Evolutionary conservation across 2,113 vertebrate species (phyloP), one percentile per base, ranked within the genome.

Genomic region (Cranoglanis bouderius): DNA sequence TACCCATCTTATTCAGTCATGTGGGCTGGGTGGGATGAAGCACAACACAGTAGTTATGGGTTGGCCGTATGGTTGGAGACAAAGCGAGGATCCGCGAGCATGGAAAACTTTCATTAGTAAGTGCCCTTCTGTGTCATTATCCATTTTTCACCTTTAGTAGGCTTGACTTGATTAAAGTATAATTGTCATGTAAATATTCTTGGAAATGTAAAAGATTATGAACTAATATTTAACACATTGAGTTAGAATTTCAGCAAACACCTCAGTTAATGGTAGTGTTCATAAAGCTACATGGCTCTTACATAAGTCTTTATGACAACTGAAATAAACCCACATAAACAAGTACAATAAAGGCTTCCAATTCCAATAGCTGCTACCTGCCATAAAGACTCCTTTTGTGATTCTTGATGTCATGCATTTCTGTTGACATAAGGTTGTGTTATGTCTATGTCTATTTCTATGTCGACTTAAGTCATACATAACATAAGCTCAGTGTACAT

Each of bases 41-140:
- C 98, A 99, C 88, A 99, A 99, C 92, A 97, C 98, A 0, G 98
- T 99, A 91, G 96, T 99, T 89, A 95, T 99, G 96, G 98, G 98
- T 6, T 99, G 98, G 98, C 98, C 98, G 0, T 99, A 99, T 0
- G 98, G 97, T 86, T 99, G 98, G 98, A 96, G 98, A 80, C 98
- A 99, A 95, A 99, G 98, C 32, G 98, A 99, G 93, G 98, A 99
- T 89, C 97, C 98, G 35, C 97, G 98, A 38, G 97, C 98, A 51
- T 99, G 98, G 98, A 99, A 99, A 94, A 99, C 98, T 0, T 99
- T 99, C 88, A 99, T 99, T 91, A 98, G 98, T 98, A 93, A 94
- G 91, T 89, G 14, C 3, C 14, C 16, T 38, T 59, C 63, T 59
- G 53, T 59, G 24, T 19, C 6, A 13, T n/a, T 67, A 35, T n/a